These are phyloP conservation scores for Formica aserva DNA, from an alignment of 2,888 invertebrate genomes.

Conservation along the genomic window DNA sequence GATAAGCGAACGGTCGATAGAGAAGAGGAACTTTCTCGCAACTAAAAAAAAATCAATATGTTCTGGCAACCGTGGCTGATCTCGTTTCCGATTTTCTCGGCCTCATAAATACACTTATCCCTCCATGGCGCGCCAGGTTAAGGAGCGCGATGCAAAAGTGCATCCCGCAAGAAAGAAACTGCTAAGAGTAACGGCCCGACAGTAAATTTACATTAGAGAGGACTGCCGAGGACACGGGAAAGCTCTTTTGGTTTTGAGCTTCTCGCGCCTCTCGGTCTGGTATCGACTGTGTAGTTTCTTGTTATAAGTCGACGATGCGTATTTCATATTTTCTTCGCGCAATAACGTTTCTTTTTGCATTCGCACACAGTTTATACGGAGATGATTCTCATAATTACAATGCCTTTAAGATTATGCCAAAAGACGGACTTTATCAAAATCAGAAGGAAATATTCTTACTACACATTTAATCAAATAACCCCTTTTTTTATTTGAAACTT, in stretches of 20 bases:
- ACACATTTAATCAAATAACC: background rate
- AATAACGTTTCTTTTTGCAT: background rate
- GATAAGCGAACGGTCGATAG: conserved; percentile 10
- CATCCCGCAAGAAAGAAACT: conserved; percentile 55
- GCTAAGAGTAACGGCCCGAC: conserved; percentile 68
- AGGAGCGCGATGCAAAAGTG: conserved; percentile 60
- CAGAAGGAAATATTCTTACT: background rate
- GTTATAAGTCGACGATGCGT: conserved; percentile 44
- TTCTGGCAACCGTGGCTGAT: conserved; percentile 5
- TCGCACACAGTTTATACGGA: background rate
- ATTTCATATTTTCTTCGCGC: conserved; percentile 26
- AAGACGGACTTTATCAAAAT: background rate
- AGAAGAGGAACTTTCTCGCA: background rate
- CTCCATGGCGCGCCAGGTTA: conserved; percentile 36
- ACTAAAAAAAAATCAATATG: conserved; percentile 22
- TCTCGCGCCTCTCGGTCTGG: conserved; percentile 41
- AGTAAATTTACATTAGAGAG: conserved; percentile 80
- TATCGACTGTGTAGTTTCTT: conserved; percentile 53
- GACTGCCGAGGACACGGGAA: conserved; percentile 76
- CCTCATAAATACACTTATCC: conserved; percentile 36
- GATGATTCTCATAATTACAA: background rate
- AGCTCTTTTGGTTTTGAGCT: conserved; percentile 72
- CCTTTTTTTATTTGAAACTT: background rate
- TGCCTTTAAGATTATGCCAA: background rate
- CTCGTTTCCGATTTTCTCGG: conserved; percentile 4